Base-by-base conservation (phyloP, 2,797 vertebrate genomes). In the Syngnathus acus region DNA sequence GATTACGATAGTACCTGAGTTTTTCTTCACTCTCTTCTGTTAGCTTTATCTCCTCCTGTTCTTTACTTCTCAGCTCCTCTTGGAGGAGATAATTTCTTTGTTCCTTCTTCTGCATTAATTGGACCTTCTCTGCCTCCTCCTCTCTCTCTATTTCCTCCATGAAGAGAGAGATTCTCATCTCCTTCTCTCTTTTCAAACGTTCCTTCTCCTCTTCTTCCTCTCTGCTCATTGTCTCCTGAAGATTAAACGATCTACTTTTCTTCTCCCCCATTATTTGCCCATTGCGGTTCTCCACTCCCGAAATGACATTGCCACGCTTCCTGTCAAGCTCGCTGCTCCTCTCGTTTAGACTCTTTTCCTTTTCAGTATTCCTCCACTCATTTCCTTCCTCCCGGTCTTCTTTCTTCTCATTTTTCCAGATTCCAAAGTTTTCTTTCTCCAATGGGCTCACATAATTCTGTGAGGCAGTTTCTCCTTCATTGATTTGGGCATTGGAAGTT, bases 11-110 rank as follows among this genome's bases (percentile, higher is more conserved):
- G 45, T 47, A 95, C 95, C 91, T 90, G 70, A 95, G 80, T 73
- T 84, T 82, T 65, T 91, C 73, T 39, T 92, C 83, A 0, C 90
- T 91, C 69, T 92, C 92, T 78, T 81, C 65, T 67, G 69, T 86
- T 23, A 85, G 65, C 70, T 70, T 62, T 21, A 23, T 13, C 21
- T 62, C 60, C 21, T 62, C 60, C 60, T 62, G 26, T 57, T 57
- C 26, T 17, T 57, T 37, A 32, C 16, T 14, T 42, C 37, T 61
- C n/a, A 61, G n/a, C 38, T 61, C 59, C 39, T n/a, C 42, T 23
- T 43, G 60, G 21, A 62, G 21, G 21, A 45, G 42, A 62, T n/a
- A 7, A 6, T 45, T 26, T 62, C 40, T 62, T 42, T 23, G 42
- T 13, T 62, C 60, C 11, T 16, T 62, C 11, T 62, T 21, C 40